Percentiles rank a stretch among this genome's conserved stretches.
These are phyloP conservation scores for Talpa occidentalis DNA, from an alignment of 2,113 vertebrate genomes.

Conservation along the genomic window DNA sequence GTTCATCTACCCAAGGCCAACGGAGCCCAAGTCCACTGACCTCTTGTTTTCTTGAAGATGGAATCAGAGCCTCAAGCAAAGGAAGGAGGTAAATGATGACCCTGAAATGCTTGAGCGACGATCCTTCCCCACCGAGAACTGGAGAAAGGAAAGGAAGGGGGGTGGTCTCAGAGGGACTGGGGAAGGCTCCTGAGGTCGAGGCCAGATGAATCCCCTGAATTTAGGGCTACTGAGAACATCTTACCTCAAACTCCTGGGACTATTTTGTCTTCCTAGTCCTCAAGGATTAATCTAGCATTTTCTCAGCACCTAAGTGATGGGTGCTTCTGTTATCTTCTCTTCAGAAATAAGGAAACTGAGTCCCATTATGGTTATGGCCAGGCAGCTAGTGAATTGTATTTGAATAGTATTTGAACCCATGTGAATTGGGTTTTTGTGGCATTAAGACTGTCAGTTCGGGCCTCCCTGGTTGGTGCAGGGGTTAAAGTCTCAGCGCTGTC, in stretches of 20 bases:
- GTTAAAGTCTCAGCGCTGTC: no score
- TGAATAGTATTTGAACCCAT: neutral
- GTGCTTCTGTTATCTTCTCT: neutral
- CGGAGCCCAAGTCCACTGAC: neutral
- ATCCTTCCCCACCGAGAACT: neutral
- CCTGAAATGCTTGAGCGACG: neutral
- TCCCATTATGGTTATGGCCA: neutral
- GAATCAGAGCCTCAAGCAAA: neutral
- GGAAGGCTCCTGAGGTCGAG: neutral
- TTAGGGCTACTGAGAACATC: neutral
- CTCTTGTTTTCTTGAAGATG: neutral
- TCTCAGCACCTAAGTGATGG: neutral
- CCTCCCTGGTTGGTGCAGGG: no score
- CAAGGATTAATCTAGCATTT: neutral
- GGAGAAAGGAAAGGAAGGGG: neutral
- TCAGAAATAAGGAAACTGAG: conserved; percentile 24
- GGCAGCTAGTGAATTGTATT: neutral
- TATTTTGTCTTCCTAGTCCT: neutral
- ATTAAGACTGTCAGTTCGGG: neutral
- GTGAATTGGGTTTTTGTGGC: neutral
- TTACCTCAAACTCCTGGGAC: neutral
- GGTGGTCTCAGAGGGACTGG: neutral
- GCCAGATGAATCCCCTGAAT: neutral
- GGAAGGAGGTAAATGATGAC: neutral
- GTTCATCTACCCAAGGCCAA: neutral